phyloP scores from a whole-genome alignment of 1,140 invertebrate species.

The Varroa destructor region DNA sequence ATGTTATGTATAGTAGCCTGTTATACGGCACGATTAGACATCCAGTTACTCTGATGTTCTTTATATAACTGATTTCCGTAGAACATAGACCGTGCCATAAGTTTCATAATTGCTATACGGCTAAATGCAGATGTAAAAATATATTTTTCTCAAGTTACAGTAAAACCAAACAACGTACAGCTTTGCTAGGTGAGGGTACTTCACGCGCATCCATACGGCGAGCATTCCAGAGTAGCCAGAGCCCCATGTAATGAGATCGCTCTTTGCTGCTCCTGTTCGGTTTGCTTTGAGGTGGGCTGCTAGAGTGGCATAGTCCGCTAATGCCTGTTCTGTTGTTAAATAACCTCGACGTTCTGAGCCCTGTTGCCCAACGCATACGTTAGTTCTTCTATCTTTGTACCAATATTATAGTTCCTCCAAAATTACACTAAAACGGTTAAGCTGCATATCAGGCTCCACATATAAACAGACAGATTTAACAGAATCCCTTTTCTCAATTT shows the following conservation, averaged over 20 bases:
- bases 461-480: too few species aligned
- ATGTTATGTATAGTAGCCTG: too few species aligned
- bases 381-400: too few species aligned
- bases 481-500: too few species aligned
- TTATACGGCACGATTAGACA: not conserved
- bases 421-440: too few species aligned
- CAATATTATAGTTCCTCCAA: too few species aligned
- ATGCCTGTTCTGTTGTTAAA: constrained; percentile 71
- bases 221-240: constrained; percentile 82
- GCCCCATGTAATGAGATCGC: constrained; percentile 76
- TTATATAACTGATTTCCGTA: not conserved
- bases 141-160: not conserved
- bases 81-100: too few species aligned
- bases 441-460: too few species aligned
- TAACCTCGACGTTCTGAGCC: constrained; percentile 60
- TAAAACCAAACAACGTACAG: constrained; percentile 43
- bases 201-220: constrained; percentile 80
- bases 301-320: constrained; percentile 77
- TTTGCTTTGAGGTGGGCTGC: constrained; percentile 48
- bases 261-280: constrained; percentile 39
- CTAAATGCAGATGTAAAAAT: constrained; percentile 14
- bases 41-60: constrained; percentile 4
- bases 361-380: constrained; percentile 35
- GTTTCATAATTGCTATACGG: not conserved
- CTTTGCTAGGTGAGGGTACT: constrained; percentile 73